Evolutionary conservation across 2,113 vertebrate species (phyloP).

Genomic region (Aspiorhynchus laticeps): DNA sequence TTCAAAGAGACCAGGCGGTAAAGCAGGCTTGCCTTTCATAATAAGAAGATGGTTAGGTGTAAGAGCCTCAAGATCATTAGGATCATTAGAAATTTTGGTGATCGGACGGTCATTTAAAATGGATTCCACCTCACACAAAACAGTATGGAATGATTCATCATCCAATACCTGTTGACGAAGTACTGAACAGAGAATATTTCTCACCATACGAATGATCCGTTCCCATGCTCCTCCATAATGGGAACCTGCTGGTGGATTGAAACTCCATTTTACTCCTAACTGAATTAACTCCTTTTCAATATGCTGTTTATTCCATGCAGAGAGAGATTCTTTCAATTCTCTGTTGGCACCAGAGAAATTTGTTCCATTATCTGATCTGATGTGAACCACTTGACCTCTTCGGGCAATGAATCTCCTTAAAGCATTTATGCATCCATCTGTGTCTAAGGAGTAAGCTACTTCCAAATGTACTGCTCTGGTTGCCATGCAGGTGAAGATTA

Average conservation of each 20-base stretch:
- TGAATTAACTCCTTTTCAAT: not conserved
- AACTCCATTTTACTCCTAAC: not conserved
- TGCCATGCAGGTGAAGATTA: too few species aligned
- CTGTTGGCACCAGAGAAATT: not conserved
- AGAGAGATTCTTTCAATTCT: not conserved
- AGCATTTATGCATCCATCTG: too few species aligned
- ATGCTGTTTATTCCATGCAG: not conserved
- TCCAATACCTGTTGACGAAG: not conserved
- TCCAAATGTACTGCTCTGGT: too few species aligned
- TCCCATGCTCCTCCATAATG: not conserved
- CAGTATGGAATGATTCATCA: constrained; percentile 1
- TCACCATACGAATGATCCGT: not conserved
- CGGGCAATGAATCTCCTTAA: too few species aligned
- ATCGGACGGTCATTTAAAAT: constrained; percentile 14
- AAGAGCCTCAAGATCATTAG: not conserved
- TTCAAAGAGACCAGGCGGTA: too few species aligned
- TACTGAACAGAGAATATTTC: not conserved
- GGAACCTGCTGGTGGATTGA: not conserved
- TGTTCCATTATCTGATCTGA: too few species aligned
- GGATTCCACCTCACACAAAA: not conserved
- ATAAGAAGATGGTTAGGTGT: too few species aligned
- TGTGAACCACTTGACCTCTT: too few species aligned
- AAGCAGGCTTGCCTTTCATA: too few species aligned
- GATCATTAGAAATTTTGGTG: not conserved
- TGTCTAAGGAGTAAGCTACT: too few species aligned